Evolutionary conservation across 2,113 vertebrate genomes (phyloP).

Genomic region (Alouatta palliata): DNA sequence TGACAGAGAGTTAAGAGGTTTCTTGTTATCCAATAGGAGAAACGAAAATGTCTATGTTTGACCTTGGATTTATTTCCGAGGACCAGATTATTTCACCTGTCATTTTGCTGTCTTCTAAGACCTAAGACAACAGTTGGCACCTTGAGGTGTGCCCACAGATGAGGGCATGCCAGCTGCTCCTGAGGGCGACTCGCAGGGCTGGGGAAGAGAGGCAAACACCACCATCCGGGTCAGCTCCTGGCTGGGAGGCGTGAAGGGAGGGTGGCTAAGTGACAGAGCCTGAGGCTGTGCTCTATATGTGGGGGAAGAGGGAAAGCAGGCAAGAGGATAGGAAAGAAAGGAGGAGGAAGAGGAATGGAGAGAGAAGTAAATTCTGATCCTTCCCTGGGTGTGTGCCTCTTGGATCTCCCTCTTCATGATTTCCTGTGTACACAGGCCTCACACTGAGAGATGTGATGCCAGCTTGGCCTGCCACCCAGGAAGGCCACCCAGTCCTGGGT

Average conservation of each 20-base stretch:
- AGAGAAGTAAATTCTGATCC: not conserved
- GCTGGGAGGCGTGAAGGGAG: not conserved
- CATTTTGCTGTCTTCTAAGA: slow-evolving; percentile 39
- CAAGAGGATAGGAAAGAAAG: not conserved
- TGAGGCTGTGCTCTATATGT: not conserved
- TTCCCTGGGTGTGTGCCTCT: not conserved
- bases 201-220: not conserved
- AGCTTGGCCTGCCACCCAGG: not conserved
- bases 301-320: not conserved
- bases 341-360: not conserved
- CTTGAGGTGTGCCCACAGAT: not conserved
- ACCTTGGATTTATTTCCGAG: slow-evolving; percentile 38
- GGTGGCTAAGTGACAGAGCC: not conserved
- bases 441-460: not conserved
- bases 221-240: not conserved
- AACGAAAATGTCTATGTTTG: not conserved
- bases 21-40: not conserved
- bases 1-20: slow-evolving; percentile 26
- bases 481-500: not conserved
- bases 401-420: not conserved
- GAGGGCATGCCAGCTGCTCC: not conserved
- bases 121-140: slow-evolving; percentile 16
- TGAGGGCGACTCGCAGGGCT: not conserved
- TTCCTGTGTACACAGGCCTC: no score
- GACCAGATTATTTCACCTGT: slow-evolving; percentile 19